Evolutionary conservation across 2,888 invertebrate genomes (phyloP).

Genomic region (Catocala fraxini): DNA sequence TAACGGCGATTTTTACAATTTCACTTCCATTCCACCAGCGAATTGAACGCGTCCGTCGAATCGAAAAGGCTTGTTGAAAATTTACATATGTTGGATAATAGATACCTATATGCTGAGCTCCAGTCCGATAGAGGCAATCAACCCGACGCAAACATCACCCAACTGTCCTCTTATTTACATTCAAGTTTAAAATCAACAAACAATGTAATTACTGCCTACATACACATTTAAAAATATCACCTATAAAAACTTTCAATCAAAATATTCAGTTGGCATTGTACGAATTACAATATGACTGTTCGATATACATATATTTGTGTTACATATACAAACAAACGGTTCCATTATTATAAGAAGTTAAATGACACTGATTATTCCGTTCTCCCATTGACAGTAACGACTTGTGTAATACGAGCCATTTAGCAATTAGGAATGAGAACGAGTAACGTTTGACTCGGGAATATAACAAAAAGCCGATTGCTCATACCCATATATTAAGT

Average conservation of each 20-base stretch:
- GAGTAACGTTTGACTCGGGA: conserved; percentile 60
- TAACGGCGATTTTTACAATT: conserved; percentile 79
- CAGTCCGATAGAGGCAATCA: conserved; percentile 76
- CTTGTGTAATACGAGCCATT: conserved; percentile 68
- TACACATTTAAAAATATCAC: conserved; percentile 50
- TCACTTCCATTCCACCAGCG: conserved; percentile 73
- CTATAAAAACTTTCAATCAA: background rate
- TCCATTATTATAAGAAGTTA: conserved; percentile 38
- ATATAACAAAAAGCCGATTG: conserved; percentile 73
- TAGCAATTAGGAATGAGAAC: conserved; percentile 67
- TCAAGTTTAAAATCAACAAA: conserved; percentile 66
- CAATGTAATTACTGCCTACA: conserved; percentile 56
- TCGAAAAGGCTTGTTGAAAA: conserved; percentile 84
- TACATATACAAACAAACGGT: conserved; percentile 17
- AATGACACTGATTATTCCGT: conserved; percentile 49
- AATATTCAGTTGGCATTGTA: background rate
- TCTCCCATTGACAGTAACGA: conserved; percentile 59
- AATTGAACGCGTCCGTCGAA: conserved; percentile 80
- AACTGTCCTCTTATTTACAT: conserved; percentile 67
- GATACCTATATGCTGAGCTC: conserved; percentile 56
- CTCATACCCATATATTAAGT: conserved; percentile 77
- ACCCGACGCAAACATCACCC: conserved; percentile 69
- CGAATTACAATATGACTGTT: background rate
- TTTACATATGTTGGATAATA: conserved; percentile 80
- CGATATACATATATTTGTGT: conserved; percentile 1